Conservation (phyloP, 2,113 vertebrate species). For the Phoenicopterus ruber region DNA sequence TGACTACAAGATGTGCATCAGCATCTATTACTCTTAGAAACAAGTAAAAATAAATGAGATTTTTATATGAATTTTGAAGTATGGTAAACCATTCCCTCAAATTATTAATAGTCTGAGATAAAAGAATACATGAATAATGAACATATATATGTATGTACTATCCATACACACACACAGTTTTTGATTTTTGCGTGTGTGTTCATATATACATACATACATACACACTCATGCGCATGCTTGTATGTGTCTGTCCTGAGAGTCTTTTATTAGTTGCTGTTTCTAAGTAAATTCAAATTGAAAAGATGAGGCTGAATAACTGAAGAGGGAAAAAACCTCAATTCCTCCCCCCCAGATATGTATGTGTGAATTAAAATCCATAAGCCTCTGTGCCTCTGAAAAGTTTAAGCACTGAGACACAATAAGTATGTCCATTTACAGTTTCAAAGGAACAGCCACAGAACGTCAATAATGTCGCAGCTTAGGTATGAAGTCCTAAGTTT, state of each 20-base stretch:
- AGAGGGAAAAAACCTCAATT: neutral
- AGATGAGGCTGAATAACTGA: neutral
- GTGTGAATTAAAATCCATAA: neutral
- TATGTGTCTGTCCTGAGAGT: neutral
- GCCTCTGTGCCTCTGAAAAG: neutral
- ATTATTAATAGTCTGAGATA: neutral
- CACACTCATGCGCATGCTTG: neutral
- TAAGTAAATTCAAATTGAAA: neutral
- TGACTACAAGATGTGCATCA: neutral
- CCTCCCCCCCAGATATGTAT: neutral
- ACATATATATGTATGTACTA: neutral
- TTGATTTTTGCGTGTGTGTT: neutral
- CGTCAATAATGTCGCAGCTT: neutral
- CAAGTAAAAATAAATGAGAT: neutral
- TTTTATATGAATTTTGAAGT: neutral
- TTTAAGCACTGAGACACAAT: neutral
- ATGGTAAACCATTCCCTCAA: neutral
- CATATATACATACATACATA: neutral
- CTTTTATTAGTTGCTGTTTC: neutral
- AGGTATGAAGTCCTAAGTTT: neutral
- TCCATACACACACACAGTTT: neutral
- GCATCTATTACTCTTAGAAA: neutral
- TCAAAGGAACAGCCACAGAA: neutral
- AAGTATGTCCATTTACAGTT: neutral
- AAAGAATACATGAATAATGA: neutral